phyloP scores from a whole-genome alignment of 2,113 vertebrate genomes.

The Calypte anna region DNA sequence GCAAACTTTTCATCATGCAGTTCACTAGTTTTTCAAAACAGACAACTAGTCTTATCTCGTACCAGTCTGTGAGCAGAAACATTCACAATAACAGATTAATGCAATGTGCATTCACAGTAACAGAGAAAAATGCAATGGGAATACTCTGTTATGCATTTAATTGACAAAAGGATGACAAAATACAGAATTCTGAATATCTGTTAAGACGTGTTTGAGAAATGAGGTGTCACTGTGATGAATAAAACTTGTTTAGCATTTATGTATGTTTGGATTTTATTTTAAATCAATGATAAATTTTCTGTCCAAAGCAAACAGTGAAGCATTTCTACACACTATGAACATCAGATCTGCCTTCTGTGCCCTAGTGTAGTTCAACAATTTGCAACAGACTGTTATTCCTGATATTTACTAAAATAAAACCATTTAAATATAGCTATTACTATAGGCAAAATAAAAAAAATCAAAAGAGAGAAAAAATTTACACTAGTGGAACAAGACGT shows the following conservation, averaged over 20 bases:
- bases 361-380: neutral
- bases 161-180: neutral
- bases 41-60: neutral
- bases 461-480: neutral
- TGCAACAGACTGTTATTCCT: neutral
- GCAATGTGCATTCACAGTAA: neutral
- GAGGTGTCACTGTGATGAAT: neutral
- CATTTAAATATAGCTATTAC: neutral
- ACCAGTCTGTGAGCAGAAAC: neutral
- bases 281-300: neutral
- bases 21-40: neutral
- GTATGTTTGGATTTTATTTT: neutral
- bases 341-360: neutral
- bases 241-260: neutral
- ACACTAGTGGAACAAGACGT: neutral
- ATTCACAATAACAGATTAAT: neutral
- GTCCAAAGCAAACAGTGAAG: neutral
- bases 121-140: neutral
- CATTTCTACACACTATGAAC: neutral
- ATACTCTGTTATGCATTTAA: neutral
- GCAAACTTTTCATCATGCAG: neutral
- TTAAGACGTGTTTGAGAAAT: neutral
- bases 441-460: neutral
- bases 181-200: neutral
- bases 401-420: neutral